Evolutionary conservation across 2,888 invertebrate species (phyloP), one percentile per base, ranked within the genome.

Genomic region (Hydriomena furcata): DNA sequence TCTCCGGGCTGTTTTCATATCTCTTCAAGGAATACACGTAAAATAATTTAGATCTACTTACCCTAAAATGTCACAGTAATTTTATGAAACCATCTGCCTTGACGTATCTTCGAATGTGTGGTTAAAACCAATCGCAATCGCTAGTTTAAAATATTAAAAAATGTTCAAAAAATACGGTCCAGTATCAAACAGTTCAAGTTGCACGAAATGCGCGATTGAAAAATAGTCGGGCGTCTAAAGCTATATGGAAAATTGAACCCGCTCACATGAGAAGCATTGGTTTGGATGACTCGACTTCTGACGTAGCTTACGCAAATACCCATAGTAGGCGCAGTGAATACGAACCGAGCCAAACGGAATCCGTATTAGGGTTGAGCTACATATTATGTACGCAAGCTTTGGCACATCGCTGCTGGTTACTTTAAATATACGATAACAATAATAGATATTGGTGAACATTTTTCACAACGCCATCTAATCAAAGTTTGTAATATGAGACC

Each of bases 251-350:
- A 23, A 48, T 35, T 42, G 24, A 36, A 41, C 48, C 36, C 24
- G 31, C 30, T 13, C 17, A 38, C 32, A 28, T 23, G 41, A 52
- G 53, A 55, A 55, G 60, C 63, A 65, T 56, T 46, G 55, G 60
- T 54, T 55, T 58, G 43, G 44, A 38, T 40, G 52, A 59, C 52
- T 61, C 65, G 63, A 61, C 58, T 55, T 52, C 55, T 50, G 54
- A 62, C 56, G 55, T 62, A 55, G 61, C 52, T 63, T 66, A 66
- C 62, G 59, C 60, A 69, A 60, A 67, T 61, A 66, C 68, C 71
- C 62, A 60, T 82, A 71, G 79, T 81, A 82, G 79, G 81, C 68
- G 74, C 77, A 72, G 61, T 77, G 80, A 78, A 79, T 81, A 79
- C 77, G 68, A 71, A 68, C 72, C 52, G 76, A 77, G 82, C 73